These are phyloP conservation scores for Syrista parreyssii DNA, from an alignment of 2,888 invertebrate genomes.

Conservation along the genomic window DNA sequence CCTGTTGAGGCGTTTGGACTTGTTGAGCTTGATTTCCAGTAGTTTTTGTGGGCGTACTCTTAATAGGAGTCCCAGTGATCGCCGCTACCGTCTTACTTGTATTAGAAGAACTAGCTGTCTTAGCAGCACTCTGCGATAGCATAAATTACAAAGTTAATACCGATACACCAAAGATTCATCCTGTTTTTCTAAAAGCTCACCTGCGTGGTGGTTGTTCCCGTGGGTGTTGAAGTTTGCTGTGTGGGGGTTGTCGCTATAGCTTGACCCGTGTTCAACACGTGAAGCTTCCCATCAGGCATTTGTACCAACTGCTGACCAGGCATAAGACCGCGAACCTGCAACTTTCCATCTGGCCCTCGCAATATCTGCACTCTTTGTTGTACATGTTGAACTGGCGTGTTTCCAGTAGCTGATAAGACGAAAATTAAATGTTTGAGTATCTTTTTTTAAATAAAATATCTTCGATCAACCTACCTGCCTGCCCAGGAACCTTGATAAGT, in stretches of 20 bases:
- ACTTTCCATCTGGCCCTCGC: constrained; percentile 89
- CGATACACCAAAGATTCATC: not conserved
- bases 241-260: constrained; percentile 67
- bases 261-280: constrained; percentile 80
- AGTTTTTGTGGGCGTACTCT: not conserved
- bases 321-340: constrained; percentile 90
- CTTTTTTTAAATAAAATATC: not conserved
- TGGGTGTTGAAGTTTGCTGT: constrained; percentile 27
- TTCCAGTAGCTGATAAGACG: constrained; percentile 36
- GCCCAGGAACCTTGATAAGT: constrained; percentile 67
- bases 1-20: constrained; percentile 35
- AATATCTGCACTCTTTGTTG: constrained; percentile 90
- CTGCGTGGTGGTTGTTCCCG: constrained; percentile 31
- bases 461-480: constrained; percentile 42
- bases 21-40: not conserved
- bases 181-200: constrained; percentile 22
- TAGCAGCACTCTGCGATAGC: constrained; percentile 17
- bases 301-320: constrained; percentile 94
- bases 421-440: not conserved
- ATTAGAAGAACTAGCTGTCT: constrained; percentile 36
- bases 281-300: constrained; percentile 93
- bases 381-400: constrained; percentile 58
- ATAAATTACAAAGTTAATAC: not conserved
- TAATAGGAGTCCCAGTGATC: constrained; percentile 4
- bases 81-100: constrained; percentile 27